A percentile compares a stretch with the other conserved stretches of the same genome.
Conservation (phyloP, 2,888 invertebrate genomes). For the Steromphala cineraria region DNA sequence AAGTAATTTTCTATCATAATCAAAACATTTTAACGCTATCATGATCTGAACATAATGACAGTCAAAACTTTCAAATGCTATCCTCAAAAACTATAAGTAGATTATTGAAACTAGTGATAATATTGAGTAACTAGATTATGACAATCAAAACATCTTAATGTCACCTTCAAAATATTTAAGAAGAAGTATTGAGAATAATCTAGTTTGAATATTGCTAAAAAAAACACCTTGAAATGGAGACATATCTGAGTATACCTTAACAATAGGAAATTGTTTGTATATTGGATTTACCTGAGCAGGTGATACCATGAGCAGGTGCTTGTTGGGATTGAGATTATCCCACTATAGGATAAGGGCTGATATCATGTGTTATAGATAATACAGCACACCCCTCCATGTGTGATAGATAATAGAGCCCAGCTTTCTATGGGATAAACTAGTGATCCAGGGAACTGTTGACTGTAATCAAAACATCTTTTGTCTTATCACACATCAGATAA, state of each 20-base stretch:
- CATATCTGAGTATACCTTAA: neutral
- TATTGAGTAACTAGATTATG: neutral
- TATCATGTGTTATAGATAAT: slow-evolving; percentile 1
- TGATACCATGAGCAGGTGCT: neutral
- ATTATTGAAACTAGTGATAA: neutral
- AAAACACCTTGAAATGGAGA: neutral
- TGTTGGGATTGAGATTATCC: slow-evolving; percentile 3
- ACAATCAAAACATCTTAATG: neutral
- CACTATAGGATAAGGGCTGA: neutral
- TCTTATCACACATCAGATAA: too few species aligned
- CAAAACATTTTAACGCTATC: neutral
- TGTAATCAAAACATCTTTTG: too few species aligned
- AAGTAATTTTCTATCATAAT: neutral
- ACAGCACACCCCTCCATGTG: neutral
- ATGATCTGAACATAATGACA: neutral
- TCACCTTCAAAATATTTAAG: neutral
- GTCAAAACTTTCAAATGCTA: too few species aligned
- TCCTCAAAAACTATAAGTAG: too few species aligned
- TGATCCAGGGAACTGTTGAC: neutral
- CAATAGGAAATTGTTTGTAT: neutral
- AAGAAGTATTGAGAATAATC: neutral
- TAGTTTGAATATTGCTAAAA: neutral
- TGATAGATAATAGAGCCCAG: neutral
- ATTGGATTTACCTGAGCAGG: neutral
- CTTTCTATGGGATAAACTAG: neutral